Evolutionary conservation across 2,797 vertebrate species (phyloP), one percentile per base, ranked within the genome.

Genomic region (Austrolebias charrua): DNA sequence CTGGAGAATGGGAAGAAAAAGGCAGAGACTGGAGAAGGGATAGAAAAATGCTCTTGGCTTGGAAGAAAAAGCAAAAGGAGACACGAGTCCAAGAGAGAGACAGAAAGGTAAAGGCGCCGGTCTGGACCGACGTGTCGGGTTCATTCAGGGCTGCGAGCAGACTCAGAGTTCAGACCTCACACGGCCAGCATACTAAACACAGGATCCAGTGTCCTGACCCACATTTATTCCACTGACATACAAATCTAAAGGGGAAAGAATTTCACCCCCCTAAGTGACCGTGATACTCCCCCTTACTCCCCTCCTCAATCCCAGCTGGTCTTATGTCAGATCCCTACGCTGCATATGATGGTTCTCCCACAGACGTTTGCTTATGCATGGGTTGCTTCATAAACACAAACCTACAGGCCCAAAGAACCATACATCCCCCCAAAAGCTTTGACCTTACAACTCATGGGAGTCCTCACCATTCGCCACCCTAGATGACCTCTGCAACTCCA

Each of bases 101-200:
- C 64, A 70, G 76, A 79, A 75, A 70, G 70, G 59, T 63, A 65
- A 56, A 55, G 78, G 61, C 58, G 75, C 59, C 71, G 70, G 69
- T 60, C 46, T 58, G 63, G 58, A 88, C 78, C 84, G 85, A 83
- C 69, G 55, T 65, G 72, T 55, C 66, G 79, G 79, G 91, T 92
- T 92, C 91, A 92, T 87, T 79, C 76, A 35, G 78, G 88, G 89
- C 83, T 82, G 86, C 64, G 82, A 85, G 79, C 75, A 72, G 78
- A 83, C 85, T 86, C 54, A 9, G 63, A 86, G 81, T 84, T 85
- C 87, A 89, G 87, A 82, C 74, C 87, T 86, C 82, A 87, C 89
- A 88, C 55, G 65, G 88, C 71, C 79, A 71, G 90, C 87, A 92
- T 92, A 90, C 86, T 90, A 92, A 93, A 84, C 83, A 88, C 82